Conservation (phyloP, 2,797 vertebrate genomes). For the Gambusia yucatana region DNA sequence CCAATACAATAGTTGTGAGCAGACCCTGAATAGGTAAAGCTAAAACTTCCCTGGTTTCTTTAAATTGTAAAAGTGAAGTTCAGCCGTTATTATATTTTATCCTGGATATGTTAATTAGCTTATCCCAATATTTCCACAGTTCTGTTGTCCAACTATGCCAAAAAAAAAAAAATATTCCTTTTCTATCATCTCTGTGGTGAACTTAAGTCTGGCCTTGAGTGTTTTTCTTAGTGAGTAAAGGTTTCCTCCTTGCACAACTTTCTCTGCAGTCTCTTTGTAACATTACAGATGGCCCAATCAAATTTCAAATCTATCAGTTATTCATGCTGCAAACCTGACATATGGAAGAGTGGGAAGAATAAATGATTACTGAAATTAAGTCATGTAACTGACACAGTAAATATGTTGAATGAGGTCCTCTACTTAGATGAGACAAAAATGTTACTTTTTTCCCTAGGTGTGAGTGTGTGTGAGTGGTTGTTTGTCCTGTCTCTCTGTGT, state of each 20-base stretch:
- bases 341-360: background rate
- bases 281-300: background rate
- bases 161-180: background rate
- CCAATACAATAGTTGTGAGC: conserved; percentile 17
- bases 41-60: conserved; percentile 27
- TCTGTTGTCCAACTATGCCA: too few relatives aligned
- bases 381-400: background rate
- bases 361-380: background rate
- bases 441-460: too few relatives aligned
- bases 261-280: background rate
- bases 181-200: background rate
- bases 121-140: too few relatives aligned
- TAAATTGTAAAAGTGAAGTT: conserved; percentile 15
- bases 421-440: too few relatives aligned
- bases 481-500: too few relatives aligned
- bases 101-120: too few relatives aligned
- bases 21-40: conserved; percentile 15
- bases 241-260: background rate
- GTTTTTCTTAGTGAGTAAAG: background rate
- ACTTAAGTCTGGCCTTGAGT: background rate
- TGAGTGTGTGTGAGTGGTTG: too few relatives aligned
- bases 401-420: background rate
- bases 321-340: background rate
- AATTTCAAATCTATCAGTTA: background rate
- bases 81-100: background rate